These are phyloP conservation scores for Phenganax stokvisi DNA, from an alignment of 92 coral and sea anemone genomes.

Conservation along the genomic window DNA sequence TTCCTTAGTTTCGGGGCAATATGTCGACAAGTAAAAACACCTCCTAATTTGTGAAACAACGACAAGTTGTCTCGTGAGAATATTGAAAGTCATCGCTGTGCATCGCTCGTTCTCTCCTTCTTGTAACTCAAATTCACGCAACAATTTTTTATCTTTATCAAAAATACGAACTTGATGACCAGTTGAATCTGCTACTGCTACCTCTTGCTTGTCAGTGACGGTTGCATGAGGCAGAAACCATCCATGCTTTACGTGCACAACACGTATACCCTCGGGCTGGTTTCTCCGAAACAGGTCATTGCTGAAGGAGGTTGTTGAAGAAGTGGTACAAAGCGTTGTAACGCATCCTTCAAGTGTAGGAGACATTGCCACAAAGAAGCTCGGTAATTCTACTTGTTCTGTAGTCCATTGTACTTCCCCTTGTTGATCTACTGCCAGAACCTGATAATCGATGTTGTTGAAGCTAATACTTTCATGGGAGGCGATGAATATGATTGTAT, in stretches of 20 bases:
- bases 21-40: background rate
- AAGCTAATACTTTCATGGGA: background rate
- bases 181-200: background rate
- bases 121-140: background rate
- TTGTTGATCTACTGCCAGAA: too few relatives aligned
- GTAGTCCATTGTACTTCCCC: too few relatives aligned
- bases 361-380: too few relatives aligned
- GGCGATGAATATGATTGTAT: background rate
- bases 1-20: background rate
- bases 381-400: too few relatives aligned
- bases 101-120: background rate
- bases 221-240: background rate
- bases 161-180: background rate
- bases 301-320: too few relatives aligned
- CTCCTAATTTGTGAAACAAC: too few relatives aligned
- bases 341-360: too few relatives aligned
- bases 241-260: background rate
- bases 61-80: background rate
- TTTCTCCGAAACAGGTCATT: too few relatives aligned
- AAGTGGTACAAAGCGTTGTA: too few relatives aligned
- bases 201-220: background rate
- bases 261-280: too few relatives aligned
- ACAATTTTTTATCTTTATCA: background rate
- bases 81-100: background rate
- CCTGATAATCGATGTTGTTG: too few relatives aligned